Evolutionary conservation across 1,140 invertebrate genomes (phyloP).

Genomic region (Orius insidiosus): DNA sequence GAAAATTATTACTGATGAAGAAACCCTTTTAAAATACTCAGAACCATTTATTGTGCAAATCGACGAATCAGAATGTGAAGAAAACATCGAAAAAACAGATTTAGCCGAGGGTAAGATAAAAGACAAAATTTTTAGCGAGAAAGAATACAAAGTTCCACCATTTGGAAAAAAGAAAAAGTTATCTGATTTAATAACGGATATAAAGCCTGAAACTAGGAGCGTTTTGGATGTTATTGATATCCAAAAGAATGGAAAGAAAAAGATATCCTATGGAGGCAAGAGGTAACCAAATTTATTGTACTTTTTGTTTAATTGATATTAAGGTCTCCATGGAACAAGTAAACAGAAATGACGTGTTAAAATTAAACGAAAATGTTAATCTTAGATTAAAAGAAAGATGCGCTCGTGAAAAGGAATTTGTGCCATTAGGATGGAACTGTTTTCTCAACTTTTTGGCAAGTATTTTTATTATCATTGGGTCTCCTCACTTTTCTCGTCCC

Average conservation of each 20-base stretch:
- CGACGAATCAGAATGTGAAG: neutral
- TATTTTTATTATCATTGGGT: neutral
- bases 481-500: too few relatives aligned
- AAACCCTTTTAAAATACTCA: conserved; percentile 5
- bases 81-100: too few relatives aligned
- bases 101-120: too few relatives aligned
- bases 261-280: conserved; percentile 68
- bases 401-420: conserved; percentile 96
- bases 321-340: conserved; percentile 42
- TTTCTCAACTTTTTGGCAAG: conserved; percentile 89
- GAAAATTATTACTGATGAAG: conserved; percentile 3
- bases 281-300: conserved; percentile 30
- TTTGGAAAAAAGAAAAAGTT: too few relatives aligned
- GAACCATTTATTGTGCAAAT: conserved; percentile 3
- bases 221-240: conserved; percentile 85
- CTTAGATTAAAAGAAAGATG: conserved; percentile 75
- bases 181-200: conserved; percentile 29
- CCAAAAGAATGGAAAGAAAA: conserved; percentile 89
- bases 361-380: conserved; percentile 87
- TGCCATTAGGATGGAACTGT: conserved; percentile 80
- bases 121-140: too few relatives aligned
- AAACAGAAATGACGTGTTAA: conserved; percentile 84
- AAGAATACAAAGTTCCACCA: too few relatives aligned
- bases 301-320: neutral
- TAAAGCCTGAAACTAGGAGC: conserved; percentile 65